Base-by-base conservation (phyloP, 2,888 invertebrate genomes). In the Biston stratarius region DNA sequence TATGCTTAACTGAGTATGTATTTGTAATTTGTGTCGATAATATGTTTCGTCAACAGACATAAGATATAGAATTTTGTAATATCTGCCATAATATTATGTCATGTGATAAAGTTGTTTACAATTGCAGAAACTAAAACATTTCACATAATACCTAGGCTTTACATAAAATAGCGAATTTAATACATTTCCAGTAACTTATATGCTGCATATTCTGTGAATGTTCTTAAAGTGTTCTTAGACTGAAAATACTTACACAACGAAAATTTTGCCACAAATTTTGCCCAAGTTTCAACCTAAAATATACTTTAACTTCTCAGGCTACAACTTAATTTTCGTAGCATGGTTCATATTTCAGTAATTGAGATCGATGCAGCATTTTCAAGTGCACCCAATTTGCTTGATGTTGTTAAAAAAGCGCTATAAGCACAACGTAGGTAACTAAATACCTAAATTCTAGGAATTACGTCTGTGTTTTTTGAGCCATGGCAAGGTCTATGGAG, bases 371-470 rank as follows among this genome's bases (percentile, higher is more conserved):
- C 87, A 14, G 85, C 86, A 84, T 83, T 84, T 79, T 81, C 80
- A 81, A 86, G 85, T 77, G 77, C 79, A 81, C 88, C 24, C 88
- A 89, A 90, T 89, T 89, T 88, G 85, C 82, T 82, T 84, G 85
- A 87, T 87, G 89, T 87, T 86, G 84, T 88, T 85, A 83, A 79
- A 81, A 82, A 70, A 76, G 64, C 66, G 49, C 58, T 65, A 60
- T 12, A 40, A 59, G 55, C 34, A 49, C 45, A 51, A 55, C 49
- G 55, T 12, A 12, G 51, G 72, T 73, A 76, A 1, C 24, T 24
- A 3, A 24, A 24, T 24, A 24, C 3, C 24, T 24, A 24, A 24
- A 24, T 24, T 24, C 24, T 24, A 24, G 3, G 24, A 24, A 3
- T 24, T 24, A 24, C 3, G 24, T 24, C 24, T 24, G 24, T 24